Evolutionary conservation across 2,797 vertebrate species (phyloP).

Genomic region (Oceanodroma leucorhoa): DNA sequence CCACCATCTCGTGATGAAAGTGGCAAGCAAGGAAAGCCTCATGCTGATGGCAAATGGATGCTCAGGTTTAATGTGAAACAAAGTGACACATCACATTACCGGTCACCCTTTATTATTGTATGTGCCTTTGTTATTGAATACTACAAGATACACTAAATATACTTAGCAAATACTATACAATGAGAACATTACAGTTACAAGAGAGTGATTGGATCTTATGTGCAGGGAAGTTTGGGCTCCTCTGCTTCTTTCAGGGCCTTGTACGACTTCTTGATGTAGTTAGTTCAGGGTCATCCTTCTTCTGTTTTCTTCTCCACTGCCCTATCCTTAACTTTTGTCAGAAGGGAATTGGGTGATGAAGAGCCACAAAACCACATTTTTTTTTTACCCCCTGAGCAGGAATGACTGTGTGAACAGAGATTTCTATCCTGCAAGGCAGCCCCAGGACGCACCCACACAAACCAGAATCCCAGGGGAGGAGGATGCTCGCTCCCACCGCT

Average conservation of each 20-base stretch:
- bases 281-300: neutral
- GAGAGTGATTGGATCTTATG: rapidly evolving
- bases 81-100: neutral
- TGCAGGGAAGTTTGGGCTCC: neutral
- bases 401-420: neutral
- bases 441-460: neutral
- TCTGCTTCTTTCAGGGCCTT: neutral
- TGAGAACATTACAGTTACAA: neutral
- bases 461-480: neutral
- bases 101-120: neutral
- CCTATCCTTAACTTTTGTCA: neutral
- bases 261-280: neutral
- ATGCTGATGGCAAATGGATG: neutral
- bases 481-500: rapidly evolving
- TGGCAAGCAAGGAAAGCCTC: neutral
- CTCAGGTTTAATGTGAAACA: neutral
- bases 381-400: rapidly evolving
- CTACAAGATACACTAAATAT: rapidly evolving
- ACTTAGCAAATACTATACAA: neutral
- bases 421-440: neutral
- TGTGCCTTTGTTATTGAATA: neutral
- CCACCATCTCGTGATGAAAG: rapidly evolving
- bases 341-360: neutral
- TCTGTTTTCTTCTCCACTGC: neutral
- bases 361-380: neutral